Base-by-base conservation (phyloP, 2,888 invertebrate genomes). In the Druceiella hillmani region DNA sequence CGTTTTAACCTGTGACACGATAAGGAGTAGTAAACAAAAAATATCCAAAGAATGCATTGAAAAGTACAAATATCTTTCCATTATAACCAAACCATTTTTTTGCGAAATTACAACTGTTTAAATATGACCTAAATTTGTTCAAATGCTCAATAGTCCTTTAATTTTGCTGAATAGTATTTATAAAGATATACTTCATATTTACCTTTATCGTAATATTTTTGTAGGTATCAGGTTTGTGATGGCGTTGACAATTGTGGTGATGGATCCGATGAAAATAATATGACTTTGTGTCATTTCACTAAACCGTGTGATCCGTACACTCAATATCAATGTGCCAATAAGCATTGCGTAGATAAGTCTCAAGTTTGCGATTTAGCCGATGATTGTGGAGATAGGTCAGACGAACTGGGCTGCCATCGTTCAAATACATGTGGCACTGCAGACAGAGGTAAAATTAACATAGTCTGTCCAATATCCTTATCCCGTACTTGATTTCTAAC, bases 211-310 rank as follows among this genome's bases (percentile, higher is more conserved):
- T 31, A 10, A 15, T 3, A 0, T n/a, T 5, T 29, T 11, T 10
- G 3, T 36, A 73, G 74, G 40, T 89, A 87, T 55, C 88, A 89
- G 55, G 76, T 90, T 5, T 97, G 97, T 61, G 94, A 97, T 62
- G 87, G 88, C 17, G 76, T 86, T 11, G 89, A 93, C 61, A 91
- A 95, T 62, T 97, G 95, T 62, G 89, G 90, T 22, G 94, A 95
- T 61, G 92, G 91, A 5, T 88, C 88, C 0, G 97, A 97, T 62
- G 95, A 97, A 64, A 93, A 93, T 62, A 92, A 93, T 62, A 87
- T 92, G 79, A 91, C 91, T 0, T 65, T 91, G 37, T 93, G 92
- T 57, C 80, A 84, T 2, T 72, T 77, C n/a, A 76, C 79, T 33
- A 79, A 81, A 49, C 81, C 87, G 0, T 89, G 89, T 60, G 86